Evolutionary conservation across 2,888 invertebrate genomes (phyloP).

Genomic region (Apamea anceps): DNA sequence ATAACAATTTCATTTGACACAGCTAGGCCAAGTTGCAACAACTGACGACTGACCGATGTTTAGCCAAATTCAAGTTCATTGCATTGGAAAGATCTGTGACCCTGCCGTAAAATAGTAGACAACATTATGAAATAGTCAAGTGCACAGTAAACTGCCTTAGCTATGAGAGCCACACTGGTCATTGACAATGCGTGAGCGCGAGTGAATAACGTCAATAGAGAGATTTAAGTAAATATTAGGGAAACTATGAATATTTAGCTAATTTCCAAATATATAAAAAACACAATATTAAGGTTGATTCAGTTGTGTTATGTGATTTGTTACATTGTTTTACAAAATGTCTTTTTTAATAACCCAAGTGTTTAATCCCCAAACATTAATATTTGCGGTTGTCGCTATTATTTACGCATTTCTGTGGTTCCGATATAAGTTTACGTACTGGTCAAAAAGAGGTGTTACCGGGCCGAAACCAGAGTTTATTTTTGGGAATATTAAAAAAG

Average conservation of each 20-base stretch:
- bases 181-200: conserved; percentile 42
- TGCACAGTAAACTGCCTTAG: conserved; percentile 61
- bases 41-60: conserved; percentile 20
- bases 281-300: background rate
- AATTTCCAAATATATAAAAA: background rate
- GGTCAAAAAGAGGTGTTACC: conserved; percentile 90
- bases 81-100: conserved; percentile 60
- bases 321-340: conserved; percentile 55
- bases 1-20: conserved; percentile 6
- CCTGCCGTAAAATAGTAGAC: conserved; percentile 51
- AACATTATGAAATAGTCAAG: conserved; percentile 67
- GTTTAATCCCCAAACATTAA: conserved; percentile 68
- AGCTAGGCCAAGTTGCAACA: conserved; percentile 9
- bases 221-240: conserved; percentile 20
- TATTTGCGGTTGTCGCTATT: conserved; percentile 68
- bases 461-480: conserved; percentile 91
- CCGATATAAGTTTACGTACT: conserved; percentile 89
- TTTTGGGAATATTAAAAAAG: conserved; percentile 91
- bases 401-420: conserved; percentile 78
- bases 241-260: conserved; percentile 11
- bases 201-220: conserved; percentile 41
- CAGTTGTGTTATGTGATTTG: conserved; percentile 31
- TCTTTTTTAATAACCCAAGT: conserved; percentile 58
- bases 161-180: conserved; percentile 42
- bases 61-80: conserved; percentile 62